Percentiles rank a stretch among this genome's conserved stretches.
phyloP scores from a whole-genome alignment of 2,113 vertebrate species.

The Elachura formosa region DNA sequence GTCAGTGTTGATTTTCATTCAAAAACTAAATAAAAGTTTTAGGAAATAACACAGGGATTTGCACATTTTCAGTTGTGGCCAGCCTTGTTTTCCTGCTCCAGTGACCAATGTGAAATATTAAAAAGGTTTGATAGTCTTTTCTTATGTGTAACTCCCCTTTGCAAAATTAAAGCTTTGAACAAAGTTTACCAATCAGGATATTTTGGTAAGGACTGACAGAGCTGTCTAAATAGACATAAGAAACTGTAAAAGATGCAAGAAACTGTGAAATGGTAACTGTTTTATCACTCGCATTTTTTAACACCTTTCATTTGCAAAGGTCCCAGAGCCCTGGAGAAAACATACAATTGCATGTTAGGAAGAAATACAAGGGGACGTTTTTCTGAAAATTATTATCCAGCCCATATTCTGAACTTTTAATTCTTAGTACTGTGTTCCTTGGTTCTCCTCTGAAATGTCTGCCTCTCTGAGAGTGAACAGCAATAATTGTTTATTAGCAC shows the following conservation, averaged over 20 bases:
- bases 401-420: background rate
- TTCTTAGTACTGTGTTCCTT: background rate
- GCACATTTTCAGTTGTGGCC: background rate
- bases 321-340: background rate
- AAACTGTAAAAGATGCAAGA: background rate
- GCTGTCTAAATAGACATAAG: background rate
- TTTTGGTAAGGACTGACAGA: background rate
- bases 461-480: background rate
- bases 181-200: background rate
- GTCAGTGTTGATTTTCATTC: constrained; percentile 40
- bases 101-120: background rate
- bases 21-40: constrained; percentile 53
- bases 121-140: background rate
- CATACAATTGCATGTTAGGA: background rate
- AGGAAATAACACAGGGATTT: background rate
- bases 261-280: background rate
- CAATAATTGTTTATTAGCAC: background rate
- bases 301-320: background rate
- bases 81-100: background rate
- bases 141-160: background rate
- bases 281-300: background rate
- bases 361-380: background rate
- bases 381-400: background rate
- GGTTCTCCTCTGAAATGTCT: background rate
- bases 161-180: background rate